Evolutionary conservation across 2,797 vertebrate species (phyloP).

Genomic region (Sebastes iracundus): DNA sequence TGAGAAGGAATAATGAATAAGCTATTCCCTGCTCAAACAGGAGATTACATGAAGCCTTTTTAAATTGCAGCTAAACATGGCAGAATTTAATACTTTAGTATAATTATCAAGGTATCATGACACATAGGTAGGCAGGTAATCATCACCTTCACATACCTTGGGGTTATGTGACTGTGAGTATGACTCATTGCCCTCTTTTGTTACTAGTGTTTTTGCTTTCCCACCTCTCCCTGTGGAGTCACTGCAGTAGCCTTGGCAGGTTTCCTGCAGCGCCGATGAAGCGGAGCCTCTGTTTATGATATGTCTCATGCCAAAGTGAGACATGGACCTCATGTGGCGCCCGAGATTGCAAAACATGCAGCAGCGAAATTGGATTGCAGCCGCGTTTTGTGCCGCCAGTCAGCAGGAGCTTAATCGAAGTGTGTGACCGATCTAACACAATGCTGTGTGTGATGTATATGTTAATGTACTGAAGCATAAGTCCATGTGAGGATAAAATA

Average conservation of each 20-base stretch:
- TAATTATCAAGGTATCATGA: constrained; percentile 15
- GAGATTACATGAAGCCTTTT: constrained; percentile 32
- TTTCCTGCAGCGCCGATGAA: constrained; percentile 53
- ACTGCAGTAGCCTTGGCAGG: constrained; percentile 45
- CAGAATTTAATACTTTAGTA: constrained; percentile 21
- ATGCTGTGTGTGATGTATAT: constrained; percentile 47
- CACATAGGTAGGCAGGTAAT: constrained; percentile 32
- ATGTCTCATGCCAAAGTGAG: constrained; percentile 66
- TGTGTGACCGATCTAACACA: constrained; percentile 70
- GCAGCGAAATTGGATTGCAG: constrained; percentile 74
- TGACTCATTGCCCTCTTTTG: constrained; percentile 47
- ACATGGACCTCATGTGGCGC: constrained; percentile 72
- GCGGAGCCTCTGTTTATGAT: constrained; percentile 69
- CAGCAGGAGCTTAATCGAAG: constrained; percentile 79
- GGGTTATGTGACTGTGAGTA: constrained; percentile 36
- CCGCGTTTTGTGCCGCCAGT: constrained; percentile 60
- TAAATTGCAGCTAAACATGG: constrained; percentile 41
- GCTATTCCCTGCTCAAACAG: constrained; percentile 6
- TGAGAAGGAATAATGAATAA: constrained; percentile 45
- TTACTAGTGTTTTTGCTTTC: not conserved
- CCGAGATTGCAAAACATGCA: constrained; percentile 74
- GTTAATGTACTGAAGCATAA: constrained; percentile 21
- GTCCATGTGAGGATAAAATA: constrained; percentile 8
- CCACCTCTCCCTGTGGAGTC: constrained; percentile 31
- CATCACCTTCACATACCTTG: constrained; percentile 26